phyloP scores from a whole-genome alignment of 2,797 vertebrate genomes.

The Ptychobarbus kaznakovi region DNA sequence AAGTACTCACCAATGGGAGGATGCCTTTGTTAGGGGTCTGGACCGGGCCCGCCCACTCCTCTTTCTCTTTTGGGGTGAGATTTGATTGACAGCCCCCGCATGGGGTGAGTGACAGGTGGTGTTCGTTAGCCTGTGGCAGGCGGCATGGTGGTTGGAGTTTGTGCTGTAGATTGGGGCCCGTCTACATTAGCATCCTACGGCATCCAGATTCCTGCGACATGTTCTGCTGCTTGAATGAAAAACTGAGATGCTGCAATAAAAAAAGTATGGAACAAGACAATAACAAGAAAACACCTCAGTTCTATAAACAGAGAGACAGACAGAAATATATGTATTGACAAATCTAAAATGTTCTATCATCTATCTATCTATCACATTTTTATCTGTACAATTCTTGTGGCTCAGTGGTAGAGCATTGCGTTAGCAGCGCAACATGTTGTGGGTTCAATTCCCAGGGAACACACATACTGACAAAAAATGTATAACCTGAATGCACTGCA shows the following conservation, averaged over 20 bases:
- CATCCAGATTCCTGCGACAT: not conserved
- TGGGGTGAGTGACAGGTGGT: slow-evolving; percentile 82
- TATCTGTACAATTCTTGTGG: too few relatives aligned
- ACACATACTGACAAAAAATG: too few relatives aligned
- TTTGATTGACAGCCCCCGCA: slow-evolving; percentile 80
- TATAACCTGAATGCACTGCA: too few relatives aligned
- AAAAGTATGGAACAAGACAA: not conserved
- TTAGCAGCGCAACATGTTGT: too few relatives aligned
- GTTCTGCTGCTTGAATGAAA: not conserved
- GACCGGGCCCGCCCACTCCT: slow-evolving; percentile 67
- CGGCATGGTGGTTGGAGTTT: slow-evolving; percentile 64
- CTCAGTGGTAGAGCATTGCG: too few relatives aligned
- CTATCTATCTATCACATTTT: too few relatives aligned
- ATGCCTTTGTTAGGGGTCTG: slow-evolving; percentile 78
- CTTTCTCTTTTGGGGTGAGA: slow-evolving; percentile 72
- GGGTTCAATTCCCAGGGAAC: too few relatives aligned
- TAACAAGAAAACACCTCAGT: not conserved
- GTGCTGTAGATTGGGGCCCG: slow-evolving; percentile 1
- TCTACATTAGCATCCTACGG: not conserved
- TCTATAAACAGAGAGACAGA: not conserved
- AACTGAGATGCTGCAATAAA: not conserved
- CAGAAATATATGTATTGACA: not conserved
- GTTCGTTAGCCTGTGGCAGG: slow-evolving; percentile 70
- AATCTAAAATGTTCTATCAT: not conserved
- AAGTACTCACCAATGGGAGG: slow-evolving; percentile 80